Base-by-base conservation (phyloP, 2,888 invertebrate genomes). In the Strigamia maritima region DNA sequence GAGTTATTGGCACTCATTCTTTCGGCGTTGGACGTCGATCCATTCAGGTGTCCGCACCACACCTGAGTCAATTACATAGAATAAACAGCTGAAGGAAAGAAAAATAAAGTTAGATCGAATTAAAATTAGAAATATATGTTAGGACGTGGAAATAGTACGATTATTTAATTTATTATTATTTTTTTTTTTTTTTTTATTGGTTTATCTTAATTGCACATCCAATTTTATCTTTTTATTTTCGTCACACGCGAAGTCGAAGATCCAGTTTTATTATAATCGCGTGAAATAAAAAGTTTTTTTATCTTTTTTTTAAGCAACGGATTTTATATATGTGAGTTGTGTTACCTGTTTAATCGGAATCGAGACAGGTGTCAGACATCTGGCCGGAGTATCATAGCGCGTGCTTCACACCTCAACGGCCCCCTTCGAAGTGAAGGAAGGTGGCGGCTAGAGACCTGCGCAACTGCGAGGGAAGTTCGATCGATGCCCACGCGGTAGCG, bases 381-480 rank as follows among this genome's bases (percentile, higher is more conserved):
- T 26, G 12, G 60, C 60, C 44, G 44, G 70, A 70, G 28, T 26
- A 26, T 70, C 70, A 70, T 28, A 26, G 26, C 70, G 70, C 70
- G 70, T 70, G 70, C 70, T 28, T 24, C 24, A 26, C 70, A 70
- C 28, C 70, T 70, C 70, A 60, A 28, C 28, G 70, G 70, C 28
- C 70, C 70, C 70, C 2, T 28, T 70, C 26, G 70, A 70, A 70
- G 70, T 70, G 70, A 70, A 70, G 60, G 70, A 70, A 70, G 60
- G 70, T 70, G 70, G 70, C 26, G 70, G 70, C 28, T 28, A 14
- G 26, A 70, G n/a, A 26, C 28, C 70, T 70, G 28, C 28, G 28
- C 70, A 60, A 26, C 70, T 70, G 16, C 8, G 54, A 19, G 19
- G 0, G 54, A 54, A n/a, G 70, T 70, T 70, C 28, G 26, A 6